These are phyloP conservation scores for Ennomos erosarius DNA, from an alignment of 2,888 invertebrate species.

Conservation along the genomic window DNA sequence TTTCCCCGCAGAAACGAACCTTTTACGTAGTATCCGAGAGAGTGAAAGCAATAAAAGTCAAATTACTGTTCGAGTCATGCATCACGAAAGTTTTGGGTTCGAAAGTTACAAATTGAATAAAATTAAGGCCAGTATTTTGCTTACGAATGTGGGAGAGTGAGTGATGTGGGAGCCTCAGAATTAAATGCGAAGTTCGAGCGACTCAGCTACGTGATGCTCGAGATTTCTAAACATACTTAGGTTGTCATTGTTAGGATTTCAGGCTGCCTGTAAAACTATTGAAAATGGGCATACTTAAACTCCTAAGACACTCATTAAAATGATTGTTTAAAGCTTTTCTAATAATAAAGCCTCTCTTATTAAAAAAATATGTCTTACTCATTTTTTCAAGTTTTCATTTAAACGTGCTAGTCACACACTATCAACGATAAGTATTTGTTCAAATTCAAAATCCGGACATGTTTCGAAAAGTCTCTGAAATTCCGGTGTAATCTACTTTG, in stretches of 20 bases:
- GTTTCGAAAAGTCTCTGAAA: constrained; percentile 27
- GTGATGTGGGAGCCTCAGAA: constrained; percentile 43
- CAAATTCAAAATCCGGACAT: constrained; percentile 8
- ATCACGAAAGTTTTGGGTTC: constrained; percentile 81
- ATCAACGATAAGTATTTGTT: constrained; percentile 10
- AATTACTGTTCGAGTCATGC: constrained; percentile 80
- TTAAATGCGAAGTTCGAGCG: constrained; percentile 19
- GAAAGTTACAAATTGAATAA: constrained; percentile 81
- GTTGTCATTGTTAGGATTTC: no score
- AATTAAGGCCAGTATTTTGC: constrained; percentile 71
- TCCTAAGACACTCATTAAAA: no score
- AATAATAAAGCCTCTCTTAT: neutral
- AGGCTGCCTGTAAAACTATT: no score
- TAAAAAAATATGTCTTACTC: no score
- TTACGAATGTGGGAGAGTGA: constrained; percentile 42
- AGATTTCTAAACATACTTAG: neutral
- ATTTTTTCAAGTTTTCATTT: neutral
- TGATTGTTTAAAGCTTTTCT: no score
- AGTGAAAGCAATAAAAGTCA: constrained; percentile 79
- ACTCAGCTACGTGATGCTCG: neutral
- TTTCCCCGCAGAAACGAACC: constrained; percentile 60
- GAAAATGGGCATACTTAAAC: no score
- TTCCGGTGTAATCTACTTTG: constrained; percentile 30
- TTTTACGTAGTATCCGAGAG: constrained; percentile 61
- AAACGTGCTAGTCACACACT: constrained; percentile 1